Percentiles rank a stretch among this genome's conserved stretches.
phyloP scores from a whole-genome alignment of 2,888 invertebrate genomes.

The Philonicus albiceps region DNA sequence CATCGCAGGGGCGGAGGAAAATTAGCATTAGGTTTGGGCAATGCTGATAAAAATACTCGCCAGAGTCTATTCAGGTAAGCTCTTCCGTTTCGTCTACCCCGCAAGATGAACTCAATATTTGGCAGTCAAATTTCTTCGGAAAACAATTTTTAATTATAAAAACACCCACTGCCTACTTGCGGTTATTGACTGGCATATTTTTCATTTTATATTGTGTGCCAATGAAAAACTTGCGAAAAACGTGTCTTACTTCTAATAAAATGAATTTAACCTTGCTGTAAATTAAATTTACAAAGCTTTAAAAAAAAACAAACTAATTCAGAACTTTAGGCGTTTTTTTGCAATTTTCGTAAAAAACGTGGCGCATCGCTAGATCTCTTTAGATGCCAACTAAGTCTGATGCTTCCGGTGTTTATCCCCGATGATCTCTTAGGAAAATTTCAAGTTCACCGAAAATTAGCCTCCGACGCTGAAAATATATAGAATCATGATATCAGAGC shows the following conservation, averaged over 20 bases:
- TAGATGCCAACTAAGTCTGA: not conserved
- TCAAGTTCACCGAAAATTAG: conserved; percentile 6
- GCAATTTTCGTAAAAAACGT: not conserved
- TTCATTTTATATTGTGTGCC: not conserved
- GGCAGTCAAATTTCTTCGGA: not conserved
- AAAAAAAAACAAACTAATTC: not conserved
- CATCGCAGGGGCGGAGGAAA: not conserved
- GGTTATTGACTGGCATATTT: not conserved
- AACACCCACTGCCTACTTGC: not conserved
- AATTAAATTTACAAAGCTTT: not conserved
- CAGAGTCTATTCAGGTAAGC: not conserved
- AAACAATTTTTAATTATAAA: not conserved
- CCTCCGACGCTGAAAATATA: not conserved
- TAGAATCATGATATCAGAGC: not conserved
- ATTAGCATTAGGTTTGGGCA: conserved; percentile 1
- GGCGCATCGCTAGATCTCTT: not conserved
- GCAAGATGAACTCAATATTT: not conserved
- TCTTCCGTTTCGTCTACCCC: not conserved
- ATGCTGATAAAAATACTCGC: not conserved
- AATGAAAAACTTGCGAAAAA: not conserved
- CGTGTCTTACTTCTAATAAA: not conserved
- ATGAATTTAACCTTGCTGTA: not conserved
- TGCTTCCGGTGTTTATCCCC: conserved; percentile 5
- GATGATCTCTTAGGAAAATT: not conserved
- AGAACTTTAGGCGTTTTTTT: not conserved